These are phyloP conservation scores for Zygogramma bicolorata DNA, from an alignment of 2,888 invertebrate genomes.

Conservation along the genomic window DNA sequence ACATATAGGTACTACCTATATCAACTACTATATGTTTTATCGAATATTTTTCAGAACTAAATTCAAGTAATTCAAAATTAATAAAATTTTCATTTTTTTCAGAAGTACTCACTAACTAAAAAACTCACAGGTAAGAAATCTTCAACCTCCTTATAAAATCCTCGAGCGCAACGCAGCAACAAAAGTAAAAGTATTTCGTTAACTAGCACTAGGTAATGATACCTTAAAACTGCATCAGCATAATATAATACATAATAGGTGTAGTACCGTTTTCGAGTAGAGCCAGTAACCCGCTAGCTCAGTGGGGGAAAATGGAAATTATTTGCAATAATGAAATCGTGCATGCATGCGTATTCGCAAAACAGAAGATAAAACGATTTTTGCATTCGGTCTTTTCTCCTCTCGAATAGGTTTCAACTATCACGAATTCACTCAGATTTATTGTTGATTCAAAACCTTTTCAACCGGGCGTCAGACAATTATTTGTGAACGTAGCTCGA, in stretches of 20 bases:
- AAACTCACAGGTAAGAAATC: neutral
- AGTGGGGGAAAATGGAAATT: conserved; percentile 1
- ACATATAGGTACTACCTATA: too few species aligned
- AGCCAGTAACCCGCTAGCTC: neutral
- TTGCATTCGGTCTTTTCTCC: neutral
- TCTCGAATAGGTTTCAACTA: too few species aligned
- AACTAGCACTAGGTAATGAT: neutral
- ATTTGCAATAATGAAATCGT: neutral
- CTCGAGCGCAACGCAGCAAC: neutral
- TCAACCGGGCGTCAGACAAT: too few species aligned
- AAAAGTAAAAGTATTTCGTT: neutral
- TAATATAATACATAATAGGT: neutral
- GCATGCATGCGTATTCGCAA: neutral
- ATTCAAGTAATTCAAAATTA: neutral
- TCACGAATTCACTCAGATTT: neutral
- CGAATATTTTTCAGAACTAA: neutral
- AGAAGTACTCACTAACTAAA: neutral
- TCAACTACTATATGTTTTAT: too few species aligned
- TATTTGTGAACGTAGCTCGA: too few species aligned
- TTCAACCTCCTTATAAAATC: neutral
- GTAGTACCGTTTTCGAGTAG: conserved; percentile 21
- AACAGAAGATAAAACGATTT: neutral
- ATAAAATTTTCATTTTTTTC: too few species aligned
- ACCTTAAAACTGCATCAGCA: neutral
- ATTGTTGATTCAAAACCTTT: neutral